Evolutionary conservation across 1,140 invertebrate species (phyloP).

Genomic region (Temnothorax longispinosus): DNA sequence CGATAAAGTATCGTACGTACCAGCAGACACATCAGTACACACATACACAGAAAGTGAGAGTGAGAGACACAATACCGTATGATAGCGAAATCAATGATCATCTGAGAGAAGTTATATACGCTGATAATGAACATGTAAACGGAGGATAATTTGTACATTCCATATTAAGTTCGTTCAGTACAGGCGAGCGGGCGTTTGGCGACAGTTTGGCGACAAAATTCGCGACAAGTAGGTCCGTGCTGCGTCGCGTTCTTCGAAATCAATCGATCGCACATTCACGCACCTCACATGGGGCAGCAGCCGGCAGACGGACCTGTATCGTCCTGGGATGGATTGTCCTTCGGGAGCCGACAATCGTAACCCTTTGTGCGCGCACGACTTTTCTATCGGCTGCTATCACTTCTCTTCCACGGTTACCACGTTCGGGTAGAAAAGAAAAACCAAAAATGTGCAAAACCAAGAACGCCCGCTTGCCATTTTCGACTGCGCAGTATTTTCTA

Average conservation of each 20-base stretch:
- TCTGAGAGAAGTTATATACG: slow-evolving; percentile 61
- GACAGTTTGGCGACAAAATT: slow-evolving; percentile 45
- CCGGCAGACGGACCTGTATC: neutral
- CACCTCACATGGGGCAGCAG: neutral
- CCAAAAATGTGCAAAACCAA: neutral
- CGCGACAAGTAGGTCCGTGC: neutral
- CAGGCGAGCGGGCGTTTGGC: slow-evolving; percentile 69
- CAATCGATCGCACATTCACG: neutral
- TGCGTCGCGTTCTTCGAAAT: slow-evolving; percentile 4
- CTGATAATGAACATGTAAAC: slow-evolving; percentile 64
- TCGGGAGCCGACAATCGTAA: slow-evolving; percentile 72
- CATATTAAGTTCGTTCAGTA: slow-evolving; percentile 87
- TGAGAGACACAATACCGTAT: slow-evolving; percentile 6
- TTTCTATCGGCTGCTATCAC: slow-evolving; percentile 28
- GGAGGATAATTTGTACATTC: slow-evolving; percentile 88
- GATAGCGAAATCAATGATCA: slow-evolving; percentile 63
- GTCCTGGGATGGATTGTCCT: slow-evolving; percentile 49
- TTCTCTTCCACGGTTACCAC: slow-evolving; percentile 12
- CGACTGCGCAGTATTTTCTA: slow-evolving; percentile 80
- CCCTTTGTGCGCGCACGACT: slow-evolving; percentile 29
- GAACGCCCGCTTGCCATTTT: slow-evolving; percentile 71
- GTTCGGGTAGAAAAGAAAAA: neutral
- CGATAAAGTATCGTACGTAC: slow-evolving; percentile 43
- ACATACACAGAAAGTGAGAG: slow-evolving; percentile 4
- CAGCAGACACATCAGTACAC: slow-evolving; percentile 53